These are phyloP conservation scores for Molorchus minor DNA, from an alignment of 2,888 invertebrate genomes.

Conservation along the genomic window DNA sequence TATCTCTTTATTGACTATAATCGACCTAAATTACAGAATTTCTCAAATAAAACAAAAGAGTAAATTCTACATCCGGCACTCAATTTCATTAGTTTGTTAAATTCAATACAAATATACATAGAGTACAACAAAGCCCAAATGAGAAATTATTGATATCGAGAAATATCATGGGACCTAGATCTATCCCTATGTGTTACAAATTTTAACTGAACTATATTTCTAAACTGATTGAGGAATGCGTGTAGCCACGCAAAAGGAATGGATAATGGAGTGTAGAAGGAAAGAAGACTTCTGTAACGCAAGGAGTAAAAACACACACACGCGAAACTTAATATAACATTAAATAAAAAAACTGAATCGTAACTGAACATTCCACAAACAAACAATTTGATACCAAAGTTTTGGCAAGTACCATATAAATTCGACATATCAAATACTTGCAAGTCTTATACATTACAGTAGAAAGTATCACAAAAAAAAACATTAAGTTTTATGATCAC, in stretches of 20 bases:
- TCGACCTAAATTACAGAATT: conserved; percentile 13
- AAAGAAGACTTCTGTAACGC: conserved; percentile 62
- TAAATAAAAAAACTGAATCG: conserved; percentile 39
- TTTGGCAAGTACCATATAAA: conserved; percentile 45
- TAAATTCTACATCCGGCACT: conserved; percentile 11
- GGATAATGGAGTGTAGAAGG: conserved; percentile 61
- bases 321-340: conserved; percentile 28
- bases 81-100: conserved; percentile 13
- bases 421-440: conserved; percentile 48
- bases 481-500: conserved; percentile 55
- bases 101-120: conserved; percentile 15
- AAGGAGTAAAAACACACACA: conserved; percentile 56
- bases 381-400: conserved; percentile 41
- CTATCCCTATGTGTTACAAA: conserved; percentile 20
- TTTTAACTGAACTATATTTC: conserved; percentile 25
- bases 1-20: conserved; percentile 18
- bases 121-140: conserved; percentile 17
- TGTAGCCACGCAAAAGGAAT: conserved; percentile 54
- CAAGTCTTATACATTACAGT: conserved; percentile 50
- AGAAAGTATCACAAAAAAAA: conserved; percentile 57
- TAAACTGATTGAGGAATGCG: conserved; percentile 21
- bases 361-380: conserved; percentile 38
- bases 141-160: conserved; percentile 7
- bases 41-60: conserved; percentile 19
- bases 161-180: neutral